Evolutionary conservation across 2,888 invertebrate species (phyloP).

Genomic region (Coelogynopora nodosa): DNA sequence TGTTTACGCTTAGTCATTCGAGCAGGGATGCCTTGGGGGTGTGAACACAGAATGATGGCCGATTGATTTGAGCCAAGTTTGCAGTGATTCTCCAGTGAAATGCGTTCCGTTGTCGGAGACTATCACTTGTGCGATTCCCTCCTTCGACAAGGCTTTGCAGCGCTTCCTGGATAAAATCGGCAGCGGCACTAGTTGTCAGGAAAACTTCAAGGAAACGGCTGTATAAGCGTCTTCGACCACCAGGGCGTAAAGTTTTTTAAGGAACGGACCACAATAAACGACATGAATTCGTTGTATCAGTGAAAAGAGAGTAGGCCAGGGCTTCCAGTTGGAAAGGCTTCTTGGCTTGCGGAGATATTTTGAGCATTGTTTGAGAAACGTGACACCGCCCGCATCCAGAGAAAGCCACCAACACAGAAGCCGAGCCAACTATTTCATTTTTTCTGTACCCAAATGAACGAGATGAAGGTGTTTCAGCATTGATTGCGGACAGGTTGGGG

Average conservation of each 20-base stretch:
- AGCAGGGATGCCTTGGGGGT: too few relatives aligned
- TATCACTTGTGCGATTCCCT: constrained; percentile 8
- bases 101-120: background rate
- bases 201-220: background rate
- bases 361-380: background rate
- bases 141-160: background rate
- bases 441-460: background rate
- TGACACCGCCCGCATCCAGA: background rate
- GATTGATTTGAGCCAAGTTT: constrained; percentile 11
- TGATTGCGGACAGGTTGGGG: background rate
- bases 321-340: constrained; percentile 22
- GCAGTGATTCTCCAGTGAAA: background rate
- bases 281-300: background rate
- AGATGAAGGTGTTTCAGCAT: background rate
- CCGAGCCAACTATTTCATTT: constrained; percentile 15
- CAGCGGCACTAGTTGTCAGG: background rate
- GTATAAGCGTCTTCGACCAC: background rate
- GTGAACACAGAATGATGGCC: too few relatives aligned
- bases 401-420: background rate
- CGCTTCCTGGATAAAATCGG: background rate
- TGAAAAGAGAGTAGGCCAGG: constrained; percentile 20
- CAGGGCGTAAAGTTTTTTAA: constrained; percentile 1
- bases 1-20: too few relatives aligned
- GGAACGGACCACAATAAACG: background rate
- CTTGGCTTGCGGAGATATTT: background rate